A percentile compares a stretch with the other conserved stretches of the same genome.
phyloP scores from a whole-genome alignment of 2,113 vertebrate genomes.

The Mustela lutreola region DNA sequence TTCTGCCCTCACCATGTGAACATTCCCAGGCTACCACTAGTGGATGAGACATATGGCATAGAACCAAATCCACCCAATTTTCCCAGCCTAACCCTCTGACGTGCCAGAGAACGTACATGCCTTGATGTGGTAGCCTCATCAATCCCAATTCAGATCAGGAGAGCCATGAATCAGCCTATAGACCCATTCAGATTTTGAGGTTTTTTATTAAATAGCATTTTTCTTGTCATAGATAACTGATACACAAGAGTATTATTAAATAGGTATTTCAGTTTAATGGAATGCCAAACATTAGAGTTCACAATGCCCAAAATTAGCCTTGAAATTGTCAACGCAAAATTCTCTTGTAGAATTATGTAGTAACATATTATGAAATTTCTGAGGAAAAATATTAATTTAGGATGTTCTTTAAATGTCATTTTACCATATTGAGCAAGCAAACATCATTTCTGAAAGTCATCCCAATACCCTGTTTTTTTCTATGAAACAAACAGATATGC shows the following conservation, averaged over 20 bases:
- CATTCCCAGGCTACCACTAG: neutral
- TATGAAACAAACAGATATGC: constrained; percentile 13
- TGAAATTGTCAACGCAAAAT: constrained; percentile 73
- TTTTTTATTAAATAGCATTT: neutral
- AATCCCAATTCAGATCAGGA: neutral
- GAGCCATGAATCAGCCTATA: neutral
- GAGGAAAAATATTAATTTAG: constrained; percentile 71
- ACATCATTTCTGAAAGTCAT: constrained; percentile 61
- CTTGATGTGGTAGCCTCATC: neutral
- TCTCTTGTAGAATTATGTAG: constrained; percentile 19
- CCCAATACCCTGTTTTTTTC: neutral
- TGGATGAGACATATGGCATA: neutral
- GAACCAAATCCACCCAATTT: neutral
- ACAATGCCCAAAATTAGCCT: constrained; percentile 59
- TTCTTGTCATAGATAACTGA: constrained; percentile 15
- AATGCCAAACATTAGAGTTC: constrained; percentile 56
- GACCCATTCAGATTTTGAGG: neutral
- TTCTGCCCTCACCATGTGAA: neutral
- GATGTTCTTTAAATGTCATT: constrained; percentile 74
- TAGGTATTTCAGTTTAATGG: constrained; percentile 52
- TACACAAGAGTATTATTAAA: neutral
- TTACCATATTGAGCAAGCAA: constrained; percentile 64
- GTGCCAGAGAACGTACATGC: neutral
- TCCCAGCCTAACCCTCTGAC: neutral
- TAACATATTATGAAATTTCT: constrained; percentile 66